phyloP scores from a whole-genome alignment of 2,113 vertebrate genomes.

The human (Homo sapiens) region DNA sequence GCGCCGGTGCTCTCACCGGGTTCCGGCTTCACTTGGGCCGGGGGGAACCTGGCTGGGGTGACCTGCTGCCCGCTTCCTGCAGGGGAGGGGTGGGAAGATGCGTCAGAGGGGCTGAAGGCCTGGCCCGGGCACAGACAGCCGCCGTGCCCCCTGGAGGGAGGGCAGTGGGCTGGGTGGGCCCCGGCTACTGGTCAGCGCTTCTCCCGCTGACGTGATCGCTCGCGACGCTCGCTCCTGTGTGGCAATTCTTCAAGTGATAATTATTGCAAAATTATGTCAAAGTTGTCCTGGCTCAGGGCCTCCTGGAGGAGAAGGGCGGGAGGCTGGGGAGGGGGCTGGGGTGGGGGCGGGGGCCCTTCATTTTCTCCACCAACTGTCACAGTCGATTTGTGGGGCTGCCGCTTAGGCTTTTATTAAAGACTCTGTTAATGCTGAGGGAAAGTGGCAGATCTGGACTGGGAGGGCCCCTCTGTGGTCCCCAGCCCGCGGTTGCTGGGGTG shows the following conservation, averaged over 20 bases:
- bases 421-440: slow-evolving; percentile 97
- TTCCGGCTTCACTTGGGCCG: slow-evolving; percentile 93
- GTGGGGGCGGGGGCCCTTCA: slow-evolving; percentile 83
- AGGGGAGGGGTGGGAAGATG: slow-evolving; percentile 57
- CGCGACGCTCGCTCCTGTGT: slow-evolving; percentile 91
- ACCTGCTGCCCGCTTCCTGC: slow-evolving; percentile 92
- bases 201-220: slow-evolving; percentile 92
- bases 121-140: background rate
- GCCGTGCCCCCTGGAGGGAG: background rate
- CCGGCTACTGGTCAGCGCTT: slow-evolving; percentile 93
- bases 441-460: slow-evolving; percentile 96
- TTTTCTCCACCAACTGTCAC: slow-evolving; percentile 96
- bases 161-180: background rate
- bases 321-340: slow-evolving; percentile 86
- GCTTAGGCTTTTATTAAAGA: slow-evolving; percentile 98
- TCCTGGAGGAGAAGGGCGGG: slow-evolving; percentile 89
- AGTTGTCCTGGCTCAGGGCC: slow-evolving; percentile 92
- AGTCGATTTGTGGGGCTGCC: slow-evolving; percentile 96
- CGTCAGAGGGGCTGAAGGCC: slow-evolving; percentile 30
- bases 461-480: slow-evolving; percentile 84
- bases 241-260: slow-evolving; percentile 97
- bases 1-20: slow-evolving; percentile 83
- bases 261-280: slow-evolving; percentile 99
- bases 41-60: slow-evolving; percentile 88
- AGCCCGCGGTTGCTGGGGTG: slow-evolving; percentile 90